A percentile compares a stretch with the other conserved stretches of the same genome.
Conservation (phyloP, 1,140 invertebrate species). For the Mactra quadrangularis region DNA sequence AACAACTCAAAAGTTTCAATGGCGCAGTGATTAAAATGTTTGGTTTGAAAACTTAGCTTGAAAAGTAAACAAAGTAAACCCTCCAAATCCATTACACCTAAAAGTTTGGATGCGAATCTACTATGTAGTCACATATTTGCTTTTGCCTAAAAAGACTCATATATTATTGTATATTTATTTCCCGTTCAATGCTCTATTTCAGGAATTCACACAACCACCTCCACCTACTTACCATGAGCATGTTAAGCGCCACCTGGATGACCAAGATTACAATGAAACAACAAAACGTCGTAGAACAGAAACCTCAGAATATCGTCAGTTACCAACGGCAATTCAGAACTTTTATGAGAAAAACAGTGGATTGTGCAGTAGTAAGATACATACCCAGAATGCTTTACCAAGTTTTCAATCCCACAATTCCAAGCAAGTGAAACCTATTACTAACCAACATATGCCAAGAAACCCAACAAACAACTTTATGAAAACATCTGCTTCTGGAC, state of each 20-base stretch:
- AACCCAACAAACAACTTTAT: neutral
- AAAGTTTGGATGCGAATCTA: too few species aligned
- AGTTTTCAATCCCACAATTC: neutral
- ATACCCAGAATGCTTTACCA: neutral
- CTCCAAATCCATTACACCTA: too few species aligned
- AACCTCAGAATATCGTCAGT: neutral
- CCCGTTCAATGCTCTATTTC: too few species aligned
- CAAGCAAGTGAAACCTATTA: neutral
- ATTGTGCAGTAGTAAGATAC: neutral
- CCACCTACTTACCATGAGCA: conserved; percentile 21
- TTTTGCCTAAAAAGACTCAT: too few species aligned
- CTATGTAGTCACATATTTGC: too few species aligned
- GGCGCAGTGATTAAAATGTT: too few species aligned
- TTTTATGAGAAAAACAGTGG: too few species aligned
- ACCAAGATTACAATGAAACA: neutral
- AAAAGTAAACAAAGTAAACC: too few species aligned
- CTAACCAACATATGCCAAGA: neutral
- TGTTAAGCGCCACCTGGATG: conserved; percentile 1
- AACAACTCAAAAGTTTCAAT: too few species aligned
- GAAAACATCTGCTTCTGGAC: neutral
- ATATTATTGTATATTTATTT: too few species aligned
- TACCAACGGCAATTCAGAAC: too few species aligned
- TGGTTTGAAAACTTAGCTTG: too few species aligned
- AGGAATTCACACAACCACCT: neutral
- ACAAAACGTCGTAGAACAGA: neutral